Conservation (phyloP, 2,888 invertebrate genomes). For the Eupithecia subumbrata region DNA sequence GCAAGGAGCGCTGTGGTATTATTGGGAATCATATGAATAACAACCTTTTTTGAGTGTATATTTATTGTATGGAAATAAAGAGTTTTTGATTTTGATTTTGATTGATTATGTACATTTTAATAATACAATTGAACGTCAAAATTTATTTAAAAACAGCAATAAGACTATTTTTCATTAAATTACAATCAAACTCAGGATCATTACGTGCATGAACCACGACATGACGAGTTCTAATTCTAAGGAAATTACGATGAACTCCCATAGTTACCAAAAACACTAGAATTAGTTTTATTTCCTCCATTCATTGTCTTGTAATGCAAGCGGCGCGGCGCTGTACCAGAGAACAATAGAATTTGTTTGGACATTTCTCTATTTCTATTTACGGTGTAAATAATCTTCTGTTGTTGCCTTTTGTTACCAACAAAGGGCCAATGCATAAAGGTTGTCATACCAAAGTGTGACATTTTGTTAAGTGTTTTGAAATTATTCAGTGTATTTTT, state of each 20-base stretch:
- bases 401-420: conserved; percentile 29
- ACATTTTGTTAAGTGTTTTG: background rate
- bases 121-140: background rate
- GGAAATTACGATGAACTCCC: background rate
- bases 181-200: background rate
- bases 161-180: background rate
- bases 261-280: background rate
- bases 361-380: conserved; percentile 31
- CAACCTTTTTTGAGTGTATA: no score
- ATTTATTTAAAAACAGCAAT: background rate
- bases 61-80: no score
- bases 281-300: conserved; percentile 10
- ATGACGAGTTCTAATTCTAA: background rate
- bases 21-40: no score
- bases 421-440: conserved; percentile 1
- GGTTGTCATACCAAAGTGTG: background rate
- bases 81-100: no score
- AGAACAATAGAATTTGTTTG: conserved; percentile 35
- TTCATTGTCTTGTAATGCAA: conserved; percentile 20
- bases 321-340: conserved; percentile 28
- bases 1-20: background rate
- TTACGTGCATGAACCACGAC: background rate
- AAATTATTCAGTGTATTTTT: background rate
- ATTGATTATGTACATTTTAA: background rate
- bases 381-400: conserved; percentile 27